Evolutionary conservation across 2,888 invertebrate genomes (phyloP), one percentile per base, ranked within the genome.

Genomic region (Archips crataeganus): DNA sequence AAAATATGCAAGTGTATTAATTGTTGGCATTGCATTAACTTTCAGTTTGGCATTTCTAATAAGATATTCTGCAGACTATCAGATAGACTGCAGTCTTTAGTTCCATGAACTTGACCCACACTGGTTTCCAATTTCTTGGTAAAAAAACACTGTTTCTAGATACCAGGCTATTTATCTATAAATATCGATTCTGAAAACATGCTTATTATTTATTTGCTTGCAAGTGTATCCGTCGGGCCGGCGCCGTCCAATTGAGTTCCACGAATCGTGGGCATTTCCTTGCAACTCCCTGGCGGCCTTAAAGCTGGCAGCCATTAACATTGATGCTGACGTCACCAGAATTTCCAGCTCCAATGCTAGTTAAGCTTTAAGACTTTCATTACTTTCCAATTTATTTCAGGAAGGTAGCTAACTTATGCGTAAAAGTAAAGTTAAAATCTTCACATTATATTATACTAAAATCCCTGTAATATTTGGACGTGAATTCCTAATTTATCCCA

Each of bases 231-330:
- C 89, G 89, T 76, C 91, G 70, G 77, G 77, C 71, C 83, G 91
- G 89, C 91, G 92, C 91, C 92, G 82, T 81, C 80, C 85, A 88
- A 91, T 91, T 87, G 88, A 86, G 85, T 93, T 93, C 93, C 83
- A 82, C 87, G 93, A 93, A 93, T 79, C 77, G 80, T 77, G 81
- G 87, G 88, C 82, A 84, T 89, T 91, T 88, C 86, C 91, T 90
- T 90, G 88, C 88, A 87, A 85, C 85, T 85, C 89, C 87, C 84
- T 85, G 82, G 78, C 83, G 82, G 87, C 88, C 86, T 88, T 83
- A 87, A 84, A 84, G 81, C 78, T 65, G 42, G 49, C 13, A 32
- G 79, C 85, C 87, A 89, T 92, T 89, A 91, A 90, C 90, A 91
- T 89, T 89, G 85, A 91, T 86, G 84, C 81, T 69, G 76, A 79